A percentile compares a stretch with the other conserved stretches of the same genome.
Conservation (phyloP, 2,113 vertebrate species). For the Thermophis baileyi region DNA sequence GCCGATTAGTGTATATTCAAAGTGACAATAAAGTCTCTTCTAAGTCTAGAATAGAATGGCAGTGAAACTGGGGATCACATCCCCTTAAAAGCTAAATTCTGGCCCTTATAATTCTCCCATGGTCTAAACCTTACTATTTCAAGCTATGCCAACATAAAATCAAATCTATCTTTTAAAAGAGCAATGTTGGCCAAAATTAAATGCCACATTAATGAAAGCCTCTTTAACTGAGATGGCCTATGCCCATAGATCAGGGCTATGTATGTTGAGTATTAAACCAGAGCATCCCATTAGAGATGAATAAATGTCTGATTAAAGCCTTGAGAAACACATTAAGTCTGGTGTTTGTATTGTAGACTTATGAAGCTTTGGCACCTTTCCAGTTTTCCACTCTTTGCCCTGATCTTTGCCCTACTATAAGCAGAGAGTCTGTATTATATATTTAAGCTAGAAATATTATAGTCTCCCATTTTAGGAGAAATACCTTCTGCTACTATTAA, state of each 20-base stretch:
- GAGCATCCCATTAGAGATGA: not conserved
- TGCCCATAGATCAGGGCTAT: constrained; percentile 11
- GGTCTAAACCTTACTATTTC: not conserved
- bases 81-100: not conserved
- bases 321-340: constrained; percentile 27
- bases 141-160: not conserved
- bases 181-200: not conserved
- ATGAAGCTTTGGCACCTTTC: not conserved
- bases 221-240: not conserved
- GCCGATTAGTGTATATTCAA: too few relatives aligned
- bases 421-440: not conserved
- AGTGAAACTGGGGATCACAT: not conserved
- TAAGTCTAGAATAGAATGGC: too few relatives aligned
- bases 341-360: not conserved
- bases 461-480: not conserved
- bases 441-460: constrained; percentile 13
- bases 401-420: not conserved
- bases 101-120: not conserved
- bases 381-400: constrained; percentile 11
- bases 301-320: constrained; percentile 24
- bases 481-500: not conserved
- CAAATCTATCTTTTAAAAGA: not conserved
- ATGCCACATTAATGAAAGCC: not conserved
- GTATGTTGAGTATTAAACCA: constrained; percentile 14
- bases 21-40: too few relatives aligned